Evolutionary conservation across 2,113 vertebrate species (phyloP).

Genomic region (Cavia porcellus): DNA sequence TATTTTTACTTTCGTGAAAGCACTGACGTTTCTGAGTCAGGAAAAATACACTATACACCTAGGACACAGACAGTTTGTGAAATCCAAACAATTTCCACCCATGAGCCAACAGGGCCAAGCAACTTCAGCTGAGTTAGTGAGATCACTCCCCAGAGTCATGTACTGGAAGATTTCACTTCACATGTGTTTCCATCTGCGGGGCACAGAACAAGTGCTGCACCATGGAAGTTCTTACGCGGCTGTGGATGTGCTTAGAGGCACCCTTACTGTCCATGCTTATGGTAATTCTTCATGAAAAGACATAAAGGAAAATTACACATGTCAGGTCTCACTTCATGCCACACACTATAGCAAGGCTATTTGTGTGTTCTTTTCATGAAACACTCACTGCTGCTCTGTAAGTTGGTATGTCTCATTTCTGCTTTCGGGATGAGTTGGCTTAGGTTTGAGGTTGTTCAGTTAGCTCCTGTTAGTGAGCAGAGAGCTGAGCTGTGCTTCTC

Average conservation of each 20-base stretch:
- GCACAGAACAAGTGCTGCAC: neutral
- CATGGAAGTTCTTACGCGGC: neutral
- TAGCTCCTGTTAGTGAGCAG: neutral
- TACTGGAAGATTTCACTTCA: neutral
- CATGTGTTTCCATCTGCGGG: neutral
- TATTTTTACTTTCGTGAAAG: conserved; percentile 57
- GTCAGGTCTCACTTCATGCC: neutral
- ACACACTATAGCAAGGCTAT: neutral
- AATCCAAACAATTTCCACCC: neutral
- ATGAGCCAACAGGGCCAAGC: neutral
- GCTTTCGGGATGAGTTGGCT: neutral
- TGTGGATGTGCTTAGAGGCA: neutral
- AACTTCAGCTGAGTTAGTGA: neutral
- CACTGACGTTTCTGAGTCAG: conserved; percentile 49
- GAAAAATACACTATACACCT: neutral
- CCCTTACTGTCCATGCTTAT: neutral
- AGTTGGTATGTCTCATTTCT: neutral
- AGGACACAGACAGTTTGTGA: conserved; percentile 23
- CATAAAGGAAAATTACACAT: neutral
- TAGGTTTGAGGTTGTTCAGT: neutral
- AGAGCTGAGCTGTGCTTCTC: neutral
- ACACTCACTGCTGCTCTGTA: neutral
- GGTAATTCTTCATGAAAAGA: neutral
- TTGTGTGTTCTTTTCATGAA: neutral
- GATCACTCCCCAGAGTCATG: neutral